Evolutionary conservation across 2,888 invertebrate genomes (phyloP).

Genomic region (Ferdinandea cuprea): DNA sequence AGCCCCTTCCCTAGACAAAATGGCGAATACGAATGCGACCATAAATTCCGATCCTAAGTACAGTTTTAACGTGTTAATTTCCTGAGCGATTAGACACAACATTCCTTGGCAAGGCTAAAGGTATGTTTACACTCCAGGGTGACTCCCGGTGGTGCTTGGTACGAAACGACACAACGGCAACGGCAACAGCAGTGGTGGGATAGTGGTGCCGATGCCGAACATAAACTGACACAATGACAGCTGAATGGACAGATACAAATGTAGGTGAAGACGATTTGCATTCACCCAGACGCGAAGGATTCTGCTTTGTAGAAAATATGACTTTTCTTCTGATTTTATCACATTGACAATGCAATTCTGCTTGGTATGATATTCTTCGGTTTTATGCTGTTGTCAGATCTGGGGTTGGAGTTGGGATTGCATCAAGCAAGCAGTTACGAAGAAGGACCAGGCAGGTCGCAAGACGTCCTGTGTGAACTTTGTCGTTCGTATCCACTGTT

Average conservation of each 20-base stretch:
- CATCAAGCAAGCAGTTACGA: slow-evolving; percentile 31
- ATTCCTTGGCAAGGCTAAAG: slow-evolving; percentile 71
- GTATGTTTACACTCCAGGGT: slow-evolving; percentile 69
- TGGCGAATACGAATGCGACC: slow-evolving; percentile 72
- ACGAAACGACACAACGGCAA: slow-evolving; percentile 49
- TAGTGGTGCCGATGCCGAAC: slow-evolving; percentile 27
- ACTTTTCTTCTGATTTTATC: slow-evolving; percentile 66
- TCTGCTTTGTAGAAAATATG: slow-evolving; percentile 46
- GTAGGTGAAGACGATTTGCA: slow-evolving; percentile 60
- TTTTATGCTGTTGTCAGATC: slow-evolving; percentile 32
- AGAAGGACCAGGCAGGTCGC: slow-evolving; percentile 16
- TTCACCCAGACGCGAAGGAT: slow-evolving; percentile 26
- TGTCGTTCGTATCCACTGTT: slow-evolving; percentile 44
- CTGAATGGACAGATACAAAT: slow-evolving; percentile 54
- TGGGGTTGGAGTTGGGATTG: background rate
- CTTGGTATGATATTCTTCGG: slow-evolving; percentile 46
- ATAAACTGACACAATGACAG: slow-evolving; percentile 67
- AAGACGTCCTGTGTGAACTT: slow-evolving; percentile 39
- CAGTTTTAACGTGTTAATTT: slow-evolving; percentile 77
- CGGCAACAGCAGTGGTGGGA: too few relatives aligned
- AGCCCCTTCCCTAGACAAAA: background rate
- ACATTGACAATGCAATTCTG: slow-evolving; percentile 37
- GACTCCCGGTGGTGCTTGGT: slow-evolving; percentile 47
- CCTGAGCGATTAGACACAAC: slow-evolving; percentile 76
- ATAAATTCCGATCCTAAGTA: slow-evolving; percentile 76